Evolutionary conservation across 2,113 vertebrate species (phyloP).

Genomic region (Muntiacus muntjak): DNA sequence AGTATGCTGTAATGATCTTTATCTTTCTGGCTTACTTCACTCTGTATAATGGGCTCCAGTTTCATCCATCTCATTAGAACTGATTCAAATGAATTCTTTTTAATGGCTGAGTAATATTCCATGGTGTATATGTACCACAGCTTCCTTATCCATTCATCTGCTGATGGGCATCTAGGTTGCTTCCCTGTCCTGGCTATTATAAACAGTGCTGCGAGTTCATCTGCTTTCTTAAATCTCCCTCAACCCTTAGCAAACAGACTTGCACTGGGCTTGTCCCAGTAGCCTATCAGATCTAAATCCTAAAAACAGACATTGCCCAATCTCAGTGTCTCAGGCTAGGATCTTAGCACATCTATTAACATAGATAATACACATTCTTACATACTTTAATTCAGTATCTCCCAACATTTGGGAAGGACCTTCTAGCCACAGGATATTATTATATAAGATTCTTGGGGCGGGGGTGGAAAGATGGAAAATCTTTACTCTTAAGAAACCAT

Average conservation of each 20-base stretch:
- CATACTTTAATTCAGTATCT: background rate
- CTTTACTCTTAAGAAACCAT: background rate
- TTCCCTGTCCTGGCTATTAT: too few relatives aligned
- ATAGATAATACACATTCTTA: background rate
- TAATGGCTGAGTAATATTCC: too few relatives aligned
- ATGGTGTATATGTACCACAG: too few relatives aligned
- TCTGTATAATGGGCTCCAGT: too few relatives aligned
- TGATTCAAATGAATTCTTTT: too few relatives aligned
- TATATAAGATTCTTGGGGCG: background rate
- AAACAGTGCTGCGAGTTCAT: too few relatives aligned
- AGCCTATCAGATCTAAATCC: background rate
- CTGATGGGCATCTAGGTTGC: too few relatives aligned
- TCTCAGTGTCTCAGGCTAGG: background rate
- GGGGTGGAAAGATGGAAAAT: background rate
- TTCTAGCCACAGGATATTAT: background rate
- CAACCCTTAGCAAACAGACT: background rate
- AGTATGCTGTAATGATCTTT: too few relatives aligned
- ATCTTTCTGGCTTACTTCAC: too few relatives aligned
- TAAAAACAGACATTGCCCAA: background rate
- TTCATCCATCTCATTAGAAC: too few relatives aligned
- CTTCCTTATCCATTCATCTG: too few relatives aligned
- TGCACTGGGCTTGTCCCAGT: too few relatives aligned
- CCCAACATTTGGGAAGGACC: background rate
- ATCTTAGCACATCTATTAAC: background rate
- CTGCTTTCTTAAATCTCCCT: background rate